phyloP scores from a whole-genome alignment of 2,113 vertebrate genomes.

The Rhombomys opimus region DNA sequence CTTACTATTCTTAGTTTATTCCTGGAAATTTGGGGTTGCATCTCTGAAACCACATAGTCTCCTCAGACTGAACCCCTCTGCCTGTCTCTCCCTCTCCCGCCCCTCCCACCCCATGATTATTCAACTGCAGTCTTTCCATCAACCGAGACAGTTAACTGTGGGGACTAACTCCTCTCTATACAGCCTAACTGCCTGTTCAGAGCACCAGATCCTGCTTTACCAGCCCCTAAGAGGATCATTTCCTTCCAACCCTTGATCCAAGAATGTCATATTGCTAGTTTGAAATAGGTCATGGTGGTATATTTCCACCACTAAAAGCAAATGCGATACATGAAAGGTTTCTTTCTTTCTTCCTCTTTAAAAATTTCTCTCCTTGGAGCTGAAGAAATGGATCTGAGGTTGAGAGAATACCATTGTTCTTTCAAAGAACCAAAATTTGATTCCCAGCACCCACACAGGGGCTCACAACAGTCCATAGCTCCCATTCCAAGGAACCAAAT shows the following conservation, averaged over 20 bases:
- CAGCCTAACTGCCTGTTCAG: neutral
- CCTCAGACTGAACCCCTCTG: neutral
- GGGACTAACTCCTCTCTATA: neutral
- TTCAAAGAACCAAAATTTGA: neutral
- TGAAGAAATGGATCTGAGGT: neutral
- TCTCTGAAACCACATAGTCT: neutral
- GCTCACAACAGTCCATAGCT: neutral
- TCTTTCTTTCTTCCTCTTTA: neutral
- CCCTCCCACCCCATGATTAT: neutral
- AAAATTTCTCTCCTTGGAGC: neutral
- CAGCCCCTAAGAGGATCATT: neutral
- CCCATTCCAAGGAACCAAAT: neutral
- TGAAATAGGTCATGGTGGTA: neutral
- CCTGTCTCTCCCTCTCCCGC: neutral
- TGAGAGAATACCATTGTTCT: neutral
- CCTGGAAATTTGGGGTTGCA: neutral
- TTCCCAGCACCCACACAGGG: neutral
- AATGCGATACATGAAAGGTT: neutral
- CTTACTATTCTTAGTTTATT: neutral
- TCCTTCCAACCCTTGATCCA: neutral
- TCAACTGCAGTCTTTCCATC: neutral
- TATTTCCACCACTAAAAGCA: neutral
- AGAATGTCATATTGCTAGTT: neutral
- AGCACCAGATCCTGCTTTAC: neutral
- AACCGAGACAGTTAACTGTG: neutral